Base-by-base conservation (phyloP, 2,888 invertebrate genomes). In the Andrena hattorfiana region DNA sequence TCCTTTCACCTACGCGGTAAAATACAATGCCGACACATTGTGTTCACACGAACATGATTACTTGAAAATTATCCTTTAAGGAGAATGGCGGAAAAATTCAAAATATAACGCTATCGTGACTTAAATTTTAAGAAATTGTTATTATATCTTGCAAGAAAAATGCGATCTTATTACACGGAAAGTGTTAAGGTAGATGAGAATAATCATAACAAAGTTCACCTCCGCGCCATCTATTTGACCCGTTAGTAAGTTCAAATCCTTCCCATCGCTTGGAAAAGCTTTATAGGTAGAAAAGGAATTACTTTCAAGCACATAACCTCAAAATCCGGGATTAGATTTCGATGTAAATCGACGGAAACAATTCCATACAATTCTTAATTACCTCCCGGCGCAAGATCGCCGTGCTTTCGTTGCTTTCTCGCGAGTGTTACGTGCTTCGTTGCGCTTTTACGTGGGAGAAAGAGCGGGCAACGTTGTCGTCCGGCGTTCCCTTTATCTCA, bases 401-500 rank as follows among this genome's bases (percentile, higher is more conserved):
- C 35, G 59, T 20, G n/a, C 48, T 59, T 51, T 64, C 13, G 13
- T 67, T 51, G 48, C 35, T 60, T 30, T 48, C 63, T 32, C 20
- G 54, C 51, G 26, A 56, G 48, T 16, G 35, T 64, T 63, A 23
- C 30, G 51, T 49, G 23, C n/a, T 35, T 32, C 42, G 66, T 67
- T 54, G 54, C 51, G 60, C 16, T n/a, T 49, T 35, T 62, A 74
- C 83, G 83, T 86, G 83, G 79, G 84, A 77, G 79, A 72, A 74
- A 76, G 86, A 77, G 10, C 10, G n/a, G 26, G 71, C 81, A 72
- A 68, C 74, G 78, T 76, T 75, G 80, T 74, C 81, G 72, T 59
- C 59, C 68, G 72, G 42, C 70, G 64, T 84, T 84, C 79, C 66
- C 78, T 87, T 84, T 82, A 87, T 86, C 78, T 84, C 84, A 72